Percentiles rank a stretch among this genome's conserved stretches.
phyloP scores from a whole-genome alignment of 2,113 vertebrate genomes.

The Rostratula benghalensis region DNA sequence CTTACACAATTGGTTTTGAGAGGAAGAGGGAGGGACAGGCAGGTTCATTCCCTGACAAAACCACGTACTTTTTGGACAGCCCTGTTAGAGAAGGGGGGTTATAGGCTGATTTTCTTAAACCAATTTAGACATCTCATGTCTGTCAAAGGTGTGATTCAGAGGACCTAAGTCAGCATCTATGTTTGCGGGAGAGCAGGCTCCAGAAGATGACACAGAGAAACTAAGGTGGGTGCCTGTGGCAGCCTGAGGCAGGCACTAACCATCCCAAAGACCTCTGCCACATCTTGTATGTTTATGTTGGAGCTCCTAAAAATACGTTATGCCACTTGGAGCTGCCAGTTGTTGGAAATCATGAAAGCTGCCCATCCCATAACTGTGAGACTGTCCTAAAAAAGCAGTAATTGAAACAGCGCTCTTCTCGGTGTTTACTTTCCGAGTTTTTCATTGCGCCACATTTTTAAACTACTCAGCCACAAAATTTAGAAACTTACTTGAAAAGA shows the following conservation, averaged over 20 bases:
- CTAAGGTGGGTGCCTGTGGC: neutral
- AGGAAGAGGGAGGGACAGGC: neutral
- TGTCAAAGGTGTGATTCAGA: slow-evolving; percentile 10
- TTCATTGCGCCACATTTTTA: neutral
- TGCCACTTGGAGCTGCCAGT: neutral
- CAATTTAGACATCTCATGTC: slow-evolving; percentile 6
- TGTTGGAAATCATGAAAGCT: neutral
- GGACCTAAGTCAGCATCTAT: neutral
- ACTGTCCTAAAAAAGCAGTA: neutral
- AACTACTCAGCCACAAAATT: neutral
- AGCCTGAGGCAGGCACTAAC: neutral
- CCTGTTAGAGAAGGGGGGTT: neutral
- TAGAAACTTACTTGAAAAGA: neutral
- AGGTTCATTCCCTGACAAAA: neutral
- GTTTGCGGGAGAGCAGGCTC: neutral
- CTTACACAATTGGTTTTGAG: neutral
- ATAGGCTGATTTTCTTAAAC: neutral
- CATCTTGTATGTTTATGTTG: slow-evolving; percentile 20
- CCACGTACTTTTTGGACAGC: neutral
- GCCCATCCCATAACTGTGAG: neutral
- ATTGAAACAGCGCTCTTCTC: neutral
- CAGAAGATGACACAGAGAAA: neutral
- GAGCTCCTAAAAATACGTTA: neutral
- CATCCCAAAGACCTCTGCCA: neutral
- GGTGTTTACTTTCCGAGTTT: neutral